Percentiles rank a stretch among this genome's conserved stretches.
phyloP scores from a whole-genome alignment of 2,888 invertebrate species.

The Hetaerina titia region DNA sequence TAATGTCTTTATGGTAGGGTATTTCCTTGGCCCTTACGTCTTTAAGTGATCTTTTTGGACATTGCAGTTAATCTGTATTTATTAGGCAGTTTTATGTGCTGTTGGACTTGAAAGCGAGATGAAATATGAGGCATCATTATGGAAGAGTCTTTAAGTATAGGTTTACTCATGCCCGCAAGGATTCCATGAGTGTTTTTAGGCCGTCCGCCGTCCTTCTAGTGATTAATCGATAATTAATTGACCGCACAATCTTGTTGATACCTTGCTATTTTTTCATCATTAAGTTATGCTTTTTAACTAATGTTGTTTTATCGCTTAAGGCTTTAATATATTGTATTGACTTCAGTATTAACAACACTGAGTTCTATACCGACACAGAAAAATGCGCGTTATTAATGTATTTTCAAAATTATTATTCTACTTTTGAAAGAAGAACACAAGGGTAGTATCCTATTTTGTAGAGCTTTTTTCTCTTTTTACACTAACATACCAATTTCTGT shows the following conservation, averaged over 20 bases:
- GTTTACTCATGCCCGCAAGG: slow-evolving; percentile 24
- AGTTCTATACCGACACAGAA: too few species aligned
- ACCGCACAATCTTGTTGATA: slow-evolving; percentile 38
- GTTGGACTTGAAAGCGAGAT: neutral
- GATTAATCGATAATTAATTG: slow-evolving; percentile 61
- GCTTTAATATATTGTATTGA: too few species aligned
- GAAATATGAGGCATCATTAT: slow-evolving; percentile 51
- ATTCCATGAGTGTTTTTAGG: slow-evolving; percentile 33
- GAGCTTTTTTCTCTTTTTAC: too few species aligned
- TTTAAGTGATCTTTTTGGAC: neutral
- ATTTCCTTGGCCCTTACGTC: neutral
- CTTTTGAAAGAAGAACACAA: too few species aligned
- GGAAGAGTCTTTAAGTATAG: slow-evolving; percentile 46
- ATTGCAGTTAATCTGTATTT: neutral
- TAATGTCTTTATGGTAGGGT: neutral
- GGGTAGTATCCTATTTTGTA: too few species aligned
- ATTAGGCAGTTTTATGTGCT: neutral
- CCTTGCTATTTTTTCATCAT: slow-evolving; percentile 1
- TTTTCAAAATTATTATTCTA: too few species aligned
- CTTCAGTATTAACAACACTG: too few species aligned
- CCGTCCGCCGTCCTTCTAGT: slow-evolving; percentile 39
- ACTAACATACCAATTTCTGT: too few species aligned
- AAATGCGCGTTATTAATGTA: too few species aligned
- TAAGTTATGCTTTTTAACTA: neutral
- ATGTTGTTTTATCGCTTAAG: too few species aligned